A percentile compares a stretch with the other conserved stretches of the same genome.
Conservation (phyloP, 2,888 invertebrate species). For the Lucinisca nassula region DNA sequence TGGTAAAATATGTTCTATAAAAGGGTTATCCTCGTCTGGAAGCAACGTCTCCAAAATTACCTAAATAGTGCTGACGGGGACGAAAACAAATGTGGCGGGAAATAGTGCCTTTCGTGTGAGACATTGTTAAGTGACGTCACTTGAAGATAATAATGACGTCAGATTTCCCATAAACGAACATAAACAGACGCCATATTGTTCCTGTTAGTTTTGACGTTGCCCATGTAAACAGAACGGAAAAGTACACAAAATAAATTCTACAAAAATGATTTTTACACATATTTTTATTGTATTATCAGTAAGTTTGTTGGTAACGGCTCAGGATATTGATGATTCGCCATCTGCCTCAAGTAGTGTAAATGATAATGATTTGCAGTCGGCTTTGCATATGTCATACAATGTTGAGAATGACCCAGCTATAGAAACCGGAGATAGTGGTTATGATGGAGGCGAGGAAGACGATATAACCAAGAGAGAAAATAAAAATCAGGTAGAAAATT, state of each 20-base stretch:
- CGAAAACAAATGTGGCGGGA: no score
- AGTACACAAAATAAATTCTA: neutral
- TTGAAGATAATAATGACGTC: neutral
- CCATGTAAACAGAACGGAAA: neutral
- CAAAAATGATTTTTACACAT: neutral
- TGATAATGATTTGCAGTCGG: neutral
- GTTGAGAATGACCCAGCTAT: no score
- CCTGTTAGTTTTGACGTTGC: neutral
- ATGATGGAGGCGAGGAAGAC: neutral
- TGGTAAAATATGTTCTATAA: no score
- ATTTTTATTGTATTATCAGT: neutral
- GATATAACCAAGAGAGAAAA: neutral
- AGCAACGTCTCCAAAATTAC: no score
- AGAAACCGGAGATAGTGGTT: neutral
- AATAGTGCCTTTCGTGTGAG: neutral
- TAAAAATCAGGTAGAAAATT: neutral
- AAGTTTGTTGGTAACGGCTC: neutral
- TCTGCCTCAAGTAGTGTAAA: neutral
- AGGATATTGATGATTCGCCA: neutral
- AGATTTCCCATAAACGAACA: neutral
- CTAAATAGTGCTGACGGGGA: no score
- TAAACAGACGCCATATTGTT: neutral
- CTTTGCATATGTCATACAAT: neutral
- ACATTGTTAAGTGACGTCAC: neutral
- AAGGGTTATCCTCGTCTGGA: no score